Conservation (phyloP, 1,140 invertebrate genomes). For the Prorops nasuta region DNA sequence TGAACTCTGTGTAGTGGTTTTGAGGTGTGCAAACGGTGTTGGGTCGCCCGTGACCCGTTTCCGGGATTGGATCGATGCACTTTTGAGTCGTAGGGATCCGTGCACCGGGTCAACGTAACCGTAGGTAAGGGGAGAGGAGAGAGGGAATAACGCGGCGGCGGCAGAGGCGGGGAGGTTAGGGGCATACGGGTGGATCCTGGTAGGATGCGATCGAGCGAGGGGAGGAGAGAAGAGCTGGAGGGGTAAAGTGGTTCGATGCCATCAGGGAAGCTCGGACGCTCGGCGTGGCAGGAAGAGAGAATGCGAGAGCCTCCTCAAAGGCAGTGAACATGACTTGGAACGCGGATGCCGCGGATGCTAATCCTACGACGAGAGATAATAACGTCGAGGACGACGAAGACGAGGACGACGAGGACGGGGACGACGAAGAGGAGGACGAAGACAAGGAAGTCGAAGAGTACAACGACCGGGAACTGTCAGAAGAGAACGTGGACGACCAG, state of each 20-base stretch:
- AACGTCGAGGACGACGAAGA: conserved; percentile 26
- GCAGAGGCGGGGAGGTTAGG: too few species aligned
- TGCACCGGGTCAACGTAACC: too few species aligned
- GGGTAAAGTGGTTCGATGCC: background rate
- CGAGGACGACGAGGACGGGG: conserved; percentile 19
- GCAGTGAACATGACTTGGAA: conserved; percentile 52
- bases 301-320: conserved; percentile 42
- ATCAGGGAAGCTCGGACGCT: background rate
- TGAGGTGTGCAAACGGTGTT: too few species aligned
- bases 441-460: background rate
- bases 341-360: conserved; percentile 41
- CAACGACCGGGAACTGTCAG: background rate
- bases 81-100: too few species aligned
- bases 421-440: conserved; percentile 7
- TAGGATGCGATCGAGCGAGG: too few species aligned
- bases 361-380: conserved; percentile 39
- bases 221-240: background rate
- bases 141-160: too few species aligned
- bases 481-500: too few species aligned
- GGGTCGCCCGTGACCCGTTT: too few species aligned
- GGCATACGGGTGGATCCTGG: too few species aligned
- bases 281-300: conserved; percentile 28
- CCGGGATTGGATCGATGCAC: too few species aligned
- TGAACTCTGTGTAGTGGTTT: too few species aligned
- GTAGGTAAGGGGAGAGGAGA: too few species aligned